phyloP scores from a whole-genome alignment of 2,113 vertebrate species.

The Pongo abelii region DNA sequence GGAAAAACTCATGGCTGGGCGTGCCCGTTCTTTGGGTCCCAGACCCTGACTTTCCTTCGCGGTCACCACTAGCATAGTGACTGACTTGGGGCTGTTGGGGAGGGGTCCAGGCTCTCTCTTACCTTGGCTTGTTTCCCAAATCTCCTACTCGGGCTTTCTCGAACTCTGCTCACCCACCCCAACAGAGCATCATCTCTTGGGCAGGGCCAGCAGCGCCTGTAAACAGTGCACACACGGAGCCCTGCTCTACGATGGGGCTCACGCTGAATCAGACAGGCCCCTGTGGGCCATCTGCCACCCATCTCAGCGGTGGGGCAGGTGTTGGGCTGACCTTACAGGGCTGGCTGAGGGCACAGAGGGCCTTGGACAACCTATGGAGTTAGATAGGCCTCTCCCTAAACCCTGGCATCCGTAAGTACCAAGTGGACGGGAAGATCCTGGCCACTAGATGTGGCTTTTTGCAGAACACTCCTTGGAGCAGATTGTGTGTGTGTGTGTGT shows the following conservation, averaged over 20 bases:
- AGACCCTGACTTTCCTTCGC: no score
- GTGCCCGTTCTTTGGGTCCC: background rate
- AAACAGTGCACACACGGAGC: background rate
- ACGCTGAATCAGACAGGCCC: rapidly evolving
- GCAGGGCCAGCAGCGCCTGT: no score
- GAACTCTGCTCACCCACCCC: background rate
- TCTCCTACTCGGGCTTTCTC: background rate
- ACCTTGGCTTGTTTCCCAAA: background rate
- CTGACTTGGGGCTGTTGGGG: rapidly evolving
- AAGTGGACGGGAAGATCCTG: background rate
- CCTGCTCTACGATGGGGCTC: background rate
- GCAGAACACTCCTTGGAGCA: constrained; percentile 1
- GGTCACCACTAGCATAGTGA: background rate
- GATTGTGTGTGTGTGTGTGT: background rate
- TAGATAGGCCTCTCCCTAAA: background rate
- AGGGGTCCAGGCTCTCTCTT: background rate
- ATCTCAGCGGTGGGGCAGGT: rapidly evolving
- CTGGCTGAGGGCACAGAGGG: background rate
- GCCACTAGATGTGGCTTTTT: background rate
- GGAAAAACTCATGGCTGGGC: background rate
- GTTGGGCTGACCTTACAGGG: background rate
- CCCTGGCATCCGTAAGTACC: background rate
- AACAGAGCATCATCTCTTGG: rapidly evolving
- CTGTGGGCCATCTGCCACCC: rapidly evolving
- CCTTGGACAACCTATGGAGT: background rate